Evolutionary conservation across 2,113 vertebrate species (phyloP), one percentile per base, ranked within the genome.

Genomic region (Crypturellus undulatus): DNA sequence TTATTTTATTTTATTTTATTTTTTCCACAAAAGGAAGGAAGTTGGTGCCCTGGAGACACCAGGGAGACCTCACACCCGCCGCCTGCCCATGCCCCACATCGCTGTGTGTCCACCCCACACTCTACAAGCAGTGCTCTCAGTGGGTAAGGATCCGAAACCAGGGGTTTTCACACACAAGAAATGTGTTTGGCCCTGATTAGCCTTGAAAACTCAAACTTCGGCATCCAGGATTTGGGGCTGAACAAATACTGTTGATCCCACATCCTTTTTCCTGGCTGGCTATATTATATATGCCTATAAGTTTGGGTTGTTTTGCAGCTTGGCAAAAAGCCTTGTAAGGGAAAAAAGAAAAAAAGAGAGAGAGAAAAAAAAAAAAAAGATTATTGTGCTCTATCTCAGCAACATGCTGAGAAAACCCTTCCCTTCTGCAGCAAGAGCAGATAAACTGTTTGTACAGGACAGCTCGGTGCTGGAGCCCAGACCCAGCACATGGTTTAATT

Each of bases 191-290:
- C 34, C 32, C 40, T 81, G 65, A 72, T 91, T 79, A 79, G 34
- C 40, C 28, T 47, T 60, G 47, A 56, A 90, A 91, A 78, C 22
- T 25, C 63, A 20, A 86, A 73, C 68, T 75, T 92, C 49, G 67
- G 16, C n/a, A 40, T 75, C 42, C 42, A 60, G 28, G 49, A 78
- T 40, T 85, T 65, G 8, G 20, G 5, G 12, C 9, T 87, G 72
- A 94, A 88, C 65, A 86, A 86, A 89, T 62, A 77, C 13, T 36
- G 51, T 34, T 67, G 43, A 88, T 91, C 88, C 59, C 51, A 91
- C 45, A 89, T 89, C 72, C 26, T 77, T 93, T 87, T 87, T 90
- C 60, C 75, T 92, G 58, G 38, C 40, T 65, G 47, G 24, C 34
- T 86, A 20, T 79, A 24, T 24, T 40, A 7, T 60, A 18, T 43